Percentiles rank a stretch among this genome's conserved stretches.
phyloP scores from a whole-genome alignment of 92 coral and sea anemone genomes.

The Diadumene lineata region DNA sequence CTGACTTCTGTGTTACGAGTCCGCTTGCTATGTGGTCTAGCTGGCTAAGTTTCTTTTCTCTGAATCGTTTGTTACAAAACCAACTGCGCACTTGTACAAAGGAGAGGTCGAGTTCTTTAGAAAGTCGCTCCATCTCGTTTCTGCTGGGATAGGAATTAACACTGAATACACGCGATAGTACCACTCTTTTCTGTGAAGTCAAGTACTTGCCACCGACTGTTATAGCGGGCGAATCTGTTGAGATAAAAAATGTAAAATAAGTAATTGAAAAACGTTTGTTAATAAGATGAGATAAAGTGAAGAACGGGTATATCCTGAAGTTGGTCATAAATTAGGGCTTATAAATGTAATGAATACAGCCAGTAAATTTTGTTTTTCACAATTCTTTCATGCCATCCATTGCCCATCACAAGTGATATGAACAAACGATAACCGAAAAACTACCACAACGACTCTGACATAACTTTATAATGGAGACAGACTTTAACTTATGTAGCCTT shows the following conservation, averaged over 20 bases:
- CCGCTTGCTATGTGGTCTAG: constrained; percentile 14
- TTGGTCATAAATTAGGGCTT: too few relatives aligned
- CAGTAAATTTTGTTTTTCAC: too few relatives aligned
- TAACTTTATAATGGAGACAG: too few relatives aligned
- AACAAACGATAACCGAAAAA: too few relatives aligned
- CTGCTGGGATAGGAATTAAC: background rate
- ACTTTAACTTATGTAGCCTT: too few relatives aligned
- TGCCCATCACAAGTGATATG: too few relatives aligned
- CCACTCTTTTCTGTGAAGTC: background rate
- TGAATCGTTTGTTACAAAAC: background rate
- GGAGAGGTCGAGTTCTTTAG: background rate
- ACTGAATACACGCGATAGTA: background rate
- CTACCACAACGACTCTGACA: too few relatives aligned
- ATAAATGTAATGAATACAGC: too few relatives aligned
- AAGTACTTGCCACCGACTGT: background rate
- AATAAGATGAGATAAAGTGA: too few relatives aligned
- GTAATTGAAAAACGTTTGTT: background rate
- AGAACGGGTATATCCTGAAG: too few relatives aligned
- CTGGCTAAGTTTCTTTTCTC: background rate
- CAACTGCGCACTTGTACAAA: background rate
- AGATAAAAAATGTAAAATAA: too few relatives aligned
- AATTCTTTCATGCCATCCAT: too few relatives aligned
- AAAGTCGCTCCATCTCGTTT: background rate
- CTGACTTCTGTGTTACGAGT: constrained; percentile 5
- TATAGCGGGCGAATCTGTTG: background rate